phyloP scores from a whole-genome alignment of 1,140 invertebrate genomes.

The Melitaea cinxia region DNA sequence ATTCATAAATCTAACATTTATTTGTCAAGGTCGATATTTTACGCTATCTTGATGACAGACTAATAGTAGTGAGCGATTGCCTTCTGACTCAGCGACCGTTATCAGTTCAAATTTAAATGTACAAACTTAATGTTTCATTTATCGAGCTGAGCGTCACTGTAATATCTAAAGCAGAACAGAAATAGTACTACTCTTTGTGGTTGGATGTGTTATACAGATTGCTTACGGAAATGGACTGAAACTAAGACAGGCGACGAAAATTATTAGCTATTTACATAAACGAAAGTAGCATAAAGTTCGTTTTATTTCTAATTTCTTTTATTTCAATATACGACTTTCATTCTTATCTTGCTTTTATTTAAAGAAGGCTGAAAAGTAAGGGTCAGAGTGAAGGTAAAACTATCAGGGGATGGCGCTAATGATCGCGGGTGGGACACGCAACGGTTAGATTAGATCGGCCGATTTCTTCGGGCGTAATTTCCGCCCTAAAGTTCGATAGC shows the following conservation, averaged over 20 bases:
- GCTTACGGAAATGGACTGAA: no score
- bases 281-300: not conserved
- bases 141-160: no score
- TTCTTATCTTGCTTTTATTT: slow-evolving; percentile 33
- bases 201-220: no score
- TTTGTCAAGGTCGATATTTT: not conserved
- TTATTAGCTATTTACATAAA: not conserved
- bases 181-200: no score
- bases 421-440: slow-evolving; percentile 55
- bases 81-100: not conserved
- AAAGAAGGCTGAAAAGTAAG: slow-evolving; percentile 21
- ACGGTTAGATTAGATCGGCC: slow-evolving; percentile 69
- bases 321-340: slow-evolving; percentile 1
- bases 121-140: no score
- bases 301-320: not conserved
- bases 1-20: not conserved
- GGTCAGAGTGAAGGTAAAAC: slow-evolving; percentile 28
- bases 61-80: not conserved
- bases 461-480: slow-evolving; percentile 66
- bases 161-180: no score
- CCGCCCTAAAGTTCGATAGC: slow-evolving; percentile 56
- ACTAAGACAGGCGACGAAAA: no score
- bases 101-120: not conserved
- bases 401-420: slow-evolving; percentile 48
- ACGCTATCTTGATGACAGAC: not conserved